Percentiles rank a stretch among this genome's conserved stretches.
Conservation (phyloP, 2,888 invertebrate genomes). For the Seladonia tumulorum region DNA sequence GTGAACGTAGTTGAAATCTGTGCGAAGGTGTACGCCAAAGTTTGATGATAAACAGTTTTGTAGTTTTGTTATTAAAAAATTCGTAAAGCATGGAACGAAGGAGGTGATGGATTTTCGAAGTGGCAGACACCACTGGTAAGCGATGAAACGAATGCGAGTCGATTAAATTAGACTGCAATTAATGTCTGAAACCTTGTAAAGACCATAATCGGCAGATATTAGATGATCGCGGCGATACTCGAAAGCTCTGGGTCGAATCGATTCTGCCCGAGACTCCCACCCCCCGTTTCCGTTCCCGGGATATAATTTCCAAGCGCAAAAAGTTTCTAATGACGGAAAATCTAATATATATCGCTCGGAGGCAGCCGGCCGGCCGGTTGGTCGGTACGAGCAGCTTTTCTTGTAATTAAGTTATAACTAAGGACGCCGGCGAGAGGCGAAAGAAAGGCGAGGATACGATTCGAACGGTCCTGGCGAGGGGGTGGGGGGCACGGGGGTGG, state of each 20-base stretch:
- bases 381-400: constrained; percentile 78
- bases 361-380: constrained; percentile 50
- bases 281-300: constrained; percentile 27
- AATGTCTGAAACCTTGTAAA: not conserved
- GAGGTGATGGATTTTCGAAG: too few species aligned
- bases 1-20: too few species aligned
- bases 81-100: too few species aligned
- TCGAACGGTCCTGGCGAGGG: constrained; percentile 36
- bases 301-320: constrained; percentile 73
- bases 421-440: constrained; percentile 62
- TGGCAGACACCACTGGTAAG: too few species aligned
- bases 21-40: too few species aligned
- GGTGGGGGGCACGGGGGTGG: constrained; percentile 31
- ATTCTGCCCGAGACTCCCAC: constrained; percentile 12
- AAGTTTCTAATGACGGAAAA: constrained; percentile 82
- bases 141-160: too few species aligned
- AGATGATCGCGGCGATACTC: not conserved
- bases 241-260: not conserved
- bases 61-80: too few species aligned
- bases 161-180: too few species aligned
- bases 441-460: constrained; percentile 59
- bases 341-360: constrained; percentile 80
- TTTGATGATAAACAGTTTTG: too few species aligned
- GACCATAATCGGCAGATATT: not conserved
- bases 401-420: constrained; percentile 84